Conservation (phyloP, 1,140 invertebrate genomes). For the Drosophila malerkotliana region DNA sequence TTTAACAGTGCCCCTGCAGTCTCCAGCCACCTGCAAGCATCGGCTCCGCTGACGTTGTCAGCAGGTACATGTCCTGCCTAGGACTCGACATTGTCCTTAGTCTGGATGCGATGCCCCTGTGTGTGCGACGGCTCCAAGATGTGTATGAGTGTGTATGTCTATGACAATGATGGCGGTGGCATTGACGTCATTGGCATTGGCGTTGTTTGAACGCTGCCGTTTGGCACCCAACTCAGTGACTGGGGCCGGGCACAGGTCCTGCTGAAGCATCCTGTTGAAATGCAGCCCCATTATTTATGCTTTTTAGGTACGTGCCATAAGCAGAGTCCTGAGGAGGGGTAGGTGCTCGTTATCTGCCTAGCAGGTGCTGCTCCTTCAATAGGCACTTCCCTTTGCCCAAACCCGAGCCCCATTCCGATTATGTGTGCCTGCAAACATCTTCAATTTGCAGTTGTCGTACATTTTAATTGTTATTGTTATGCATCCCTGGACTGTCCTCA, state of each 20-base stretch:
- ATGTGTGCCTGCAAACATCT: conserved; percentile 61
- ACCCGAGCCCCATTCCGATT: conserved; percentile 6
- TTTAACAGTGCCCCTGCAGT: conserved; percentile 9
- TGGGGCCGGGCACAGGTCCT: conserved; percentile 8
- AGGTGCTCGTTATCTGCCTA: conserved; percentile 32
- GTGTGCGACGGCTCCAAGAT: conserved; percentile 9
- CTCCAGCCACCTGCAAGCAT: conserved; percentile 23
- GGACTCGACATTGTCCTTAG: conserved; percentile 53
- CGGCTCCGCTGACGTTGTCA: conserved; percentile 31
- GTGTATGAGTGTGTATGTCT: conserved; percentile 20
- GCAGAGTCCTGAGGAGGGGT: neutral
- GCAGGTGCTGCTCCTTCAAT: conserved; percentile 8
- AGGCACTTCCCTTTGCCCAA: neutral
- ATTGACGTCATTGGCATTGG: conserved; percentile 76
- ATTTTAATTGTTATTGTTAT: conserved; percentile 81
- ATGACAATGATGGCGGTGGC: conserved; percentile 72
- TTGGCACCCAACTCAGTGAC: conserved; percentile 66
- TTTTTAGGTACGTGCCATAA: conserved; percentile 64
- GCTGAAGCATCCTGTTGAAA: conserved; percentile 16
- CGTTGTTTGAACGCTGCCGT: conserved; percentile 60
- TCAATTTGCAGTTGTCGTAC: conserved; percentile 81
- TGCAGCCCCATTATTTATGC: conserved; percentile 73
- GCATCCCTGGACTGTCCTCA: conserved; percentile 43
- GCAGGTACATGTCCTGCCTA: conserved; percentile 47
- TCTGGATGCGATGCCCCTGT: conserved; percentile 33